These are phyloP conservation scores for Drosophila neocordata DNA, from an alignment of 1,140 invertebrate species.

Conservation along the genomic window DNA sequence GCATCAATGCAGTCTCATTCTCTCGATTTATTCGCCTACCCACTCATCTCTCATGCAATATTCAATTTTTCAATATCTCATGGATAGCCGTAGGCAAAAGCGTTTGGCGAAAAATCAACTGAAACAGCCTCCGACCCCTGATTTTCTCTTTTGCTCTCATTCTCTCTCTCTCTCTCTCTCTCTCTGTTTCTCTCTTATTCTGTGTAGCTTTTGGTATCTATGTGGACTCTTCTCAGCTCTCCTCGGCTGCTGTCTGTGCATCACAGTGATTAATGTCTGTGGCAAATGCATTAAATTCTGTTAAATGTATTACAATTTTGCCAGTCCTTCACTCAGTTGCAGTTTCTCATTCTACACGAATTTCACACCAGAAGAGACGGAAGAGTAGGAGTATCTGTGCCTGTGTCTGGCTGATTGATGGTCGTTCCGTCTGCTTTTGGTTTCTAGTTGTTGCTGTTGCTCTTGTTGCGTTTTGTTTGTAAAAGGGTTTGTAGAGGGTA, in stretches of 20 bases:
- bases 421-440: conserved; percentile 59
- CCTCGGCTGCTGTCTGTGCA: conserved; percentile 65
- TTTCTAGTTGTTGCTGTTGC: conserved; percentile 28
- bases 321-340: conserved; percentile 40
- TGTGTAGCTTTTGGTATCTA: neutral
- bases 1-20: conserved; percentile 27
- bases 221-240: conserved; percentile 7
- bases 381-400: conserved; percentile 33
- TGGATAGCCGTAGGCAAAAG: conserved; percentile 38
- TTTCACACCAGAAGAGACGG: conserved; percentile 65
- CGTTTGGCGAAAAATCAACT: conserved; percentile 75
- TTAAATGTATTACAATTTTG: conserved; percentile 82
- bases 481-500: too few species aligned
- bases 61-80: conserved; percentile 81
- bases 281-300: conserved; percentile 82
- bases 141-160: neutral
- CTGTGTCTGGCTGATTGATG: conserved; percentile 75
- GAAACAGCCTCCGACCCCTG: conserved; percentile 19
- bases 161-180: neutral
- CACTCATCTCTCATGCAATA: conserved; percentile 60
- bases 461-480: too few species aligned
- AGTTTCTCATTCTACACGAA: conserved; percentile 5
- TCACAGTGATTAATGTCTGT: conserved; percentile 82
- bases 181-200: neutral
- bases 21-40: conserved; percentile 28